Conservation (phyloP, 2,888 invertebrate genomes). For the Drepana falcataria region DNA sequence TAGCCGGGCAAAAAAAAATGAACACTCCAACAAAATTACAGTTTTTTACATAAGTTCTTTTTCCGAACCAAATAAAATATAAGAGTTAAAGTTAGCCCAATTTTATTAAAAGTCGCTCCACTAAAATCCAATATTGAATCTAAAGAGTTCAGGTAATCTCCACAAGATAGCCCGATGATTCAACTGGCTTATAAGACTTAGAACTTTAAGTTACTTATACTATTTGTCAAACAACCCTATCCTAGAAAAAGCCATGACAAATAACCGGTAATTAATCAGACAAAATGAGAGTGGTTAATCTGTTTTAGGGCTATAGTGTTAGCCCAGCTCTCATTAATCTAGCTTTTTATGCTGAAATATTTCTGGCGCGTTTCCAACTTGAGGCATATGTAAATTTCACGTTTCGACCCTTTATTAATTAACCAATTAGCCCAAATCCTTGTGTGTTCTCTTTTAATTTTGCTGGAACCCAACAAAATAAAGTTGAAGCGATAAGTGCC, state of each 20-base stretch:
- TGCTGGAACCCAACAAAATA: slow-evolving; percentile 42
- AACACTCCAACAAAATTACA: no score
- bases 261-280: slow-evolving; percentile 1
- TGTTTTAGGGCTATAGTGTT: slow-evolving; percentile 6
- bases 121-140: no score
- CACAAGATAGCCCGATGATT: no score
- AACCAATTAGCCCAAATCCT: slow-evolving; percentile 70
- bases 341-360: slow-evolving; percentile 51
- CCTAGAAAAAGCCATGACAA: not conserved
- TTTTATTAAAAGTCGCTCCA: no score
- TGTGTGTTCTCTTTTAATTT: slow-evolving; percentile 66
- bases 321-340: slow-evolving; percentile 38
- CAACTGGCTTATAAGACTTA: no score
- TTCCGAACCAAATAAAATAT: no score
- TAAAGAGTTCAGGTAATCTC: no score
- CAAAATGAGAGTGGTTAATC: not conserved
- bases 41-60: no score
- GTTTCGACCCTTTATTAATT: slow-evolving; percentile 64
- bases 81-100: no score
- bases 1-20: no score
- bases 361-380: slow-evolving; percentile 59
- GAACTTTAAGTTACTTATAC: not conserved
- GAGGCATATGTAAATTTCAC: slow-evolving; percentile 55
- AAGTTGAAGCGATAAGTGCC: slow-evolving; percentile 35
- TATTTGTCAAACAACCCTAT: not conserved